phyloP scores from a whole-genome alignment of 2,113 vertebrate species.

The Ceratotherium simum region DNA sequence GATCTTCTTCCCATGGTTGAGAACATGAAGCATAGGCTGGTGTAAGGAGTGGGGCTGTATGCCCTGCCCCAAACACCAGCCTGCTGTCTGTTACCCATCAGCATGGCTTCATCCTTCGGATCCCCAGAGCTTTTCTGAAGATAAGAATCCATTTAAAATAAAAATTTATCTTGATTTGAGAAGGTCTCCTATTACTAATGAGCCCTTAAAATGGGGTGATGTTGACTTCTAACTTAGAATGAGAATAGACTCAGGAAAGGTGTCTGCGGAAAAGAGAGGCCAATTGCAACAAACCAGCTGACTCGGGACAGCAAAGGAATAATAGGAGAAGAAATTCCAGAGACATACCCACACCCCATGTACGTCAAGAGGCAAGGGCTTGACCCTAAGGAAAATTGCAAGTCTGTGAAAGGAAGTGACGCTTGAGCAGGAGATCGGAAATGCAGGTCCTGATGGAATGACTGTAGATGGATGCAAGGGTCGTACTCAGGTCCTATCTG shows the following conservation, averaged over 20 bases:
- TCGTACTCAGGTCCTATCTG: neutral
- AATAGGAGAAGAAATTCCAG: neutral
- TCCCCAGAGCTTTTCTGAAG: neutral
- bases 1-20: neutral
- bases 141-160: neutral
- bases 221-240: neutral
- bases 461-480: accelerated
- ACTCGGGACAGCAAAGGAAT: neutral
- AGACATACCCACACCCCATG: too few relatives aligned
- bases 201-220: neutral
- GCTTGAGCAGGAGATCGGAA: neutral
- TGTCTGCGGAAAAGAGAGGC: neutral
- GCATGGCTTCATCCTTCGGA: neutral
- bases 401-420: neutral
- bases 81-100: neutral
- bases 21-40: accelerated
- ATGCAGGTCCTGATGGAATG: too few relatives aligned
- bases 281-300: neutral
- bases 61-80: neutral
- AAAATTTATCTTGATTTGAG: neutral
- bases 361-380: neutral
- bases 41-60: too few relatives aligned
- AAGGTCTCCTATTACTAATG: neutral
- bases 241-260: neutral
- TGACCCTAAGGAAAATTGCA: neutral